A percentile compares a stretch with the other conserved stretches of the same genome.
Conservation (phyloP, 2,888 invertebrate species). For the Harpalus rufipes region DNA sequence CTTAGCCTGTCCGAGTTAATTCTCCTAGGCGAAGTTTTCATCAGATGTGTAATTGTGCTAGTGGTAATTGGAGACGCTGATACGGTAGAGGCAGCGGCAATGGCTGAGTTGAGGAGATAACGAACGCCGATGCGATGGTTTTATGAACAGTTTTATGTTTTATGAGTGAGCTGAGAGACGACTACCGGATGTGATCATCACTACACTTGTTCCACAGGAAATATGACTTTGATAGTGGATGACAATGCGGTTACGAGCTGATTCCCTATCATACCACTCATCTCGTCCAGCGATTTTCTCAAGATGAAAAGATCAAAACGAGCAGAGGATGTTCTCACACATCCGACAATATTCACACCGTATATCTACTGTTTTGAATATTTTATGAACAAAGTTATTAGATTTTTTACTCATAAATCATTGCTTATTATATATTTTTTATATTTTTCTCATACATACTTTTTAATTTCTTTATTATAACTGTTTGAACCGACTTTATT, state of each 20-base stretch:
- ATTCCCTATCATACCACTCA: background rate
- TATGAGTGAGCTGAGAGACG: constrained; percentile 23
- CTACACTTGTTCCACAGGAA: constrained; percentile 5
- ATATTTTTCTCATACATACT: too few relatives aligned
- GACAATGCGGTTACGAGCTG: background rate
- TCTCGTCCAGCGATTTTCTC: background rate
- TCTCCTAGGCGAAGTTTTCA: background rate
- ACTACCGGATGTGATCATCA: constrained; percentile 7
- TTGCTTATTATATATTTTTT: too few relatives aligned
- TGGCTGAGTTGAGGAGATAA: background rate
- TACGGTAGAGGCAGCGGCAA: background rate
- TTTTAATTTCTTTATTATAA: too few relatives aligned
- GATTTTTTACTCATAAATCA: too few relatives aligned
- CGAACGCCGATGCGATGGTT: constrained; percentile 2
- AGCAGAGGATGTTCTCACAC: too few relatives aligned
- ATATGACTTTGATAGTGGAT: constrained; percentile 2
- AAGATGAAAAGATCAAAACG: background rate
- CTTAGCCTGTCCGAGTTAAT: background rate
- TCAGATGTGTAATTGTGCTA: background rate
- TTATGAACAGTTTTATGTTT: constrained; percentile 48
- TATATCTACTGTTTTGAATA: too few relatives aligned
- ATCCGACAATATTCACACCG: too few relatives aligned
- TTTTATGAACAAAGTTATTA: too few relatives aligned
- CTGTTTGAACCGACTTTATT: too few relatives aligned
- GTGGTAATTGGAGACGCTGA: background rate